Conservation (phyloP, 1,140 invertebrate species). For the Diuraphis noxia region DNA sequence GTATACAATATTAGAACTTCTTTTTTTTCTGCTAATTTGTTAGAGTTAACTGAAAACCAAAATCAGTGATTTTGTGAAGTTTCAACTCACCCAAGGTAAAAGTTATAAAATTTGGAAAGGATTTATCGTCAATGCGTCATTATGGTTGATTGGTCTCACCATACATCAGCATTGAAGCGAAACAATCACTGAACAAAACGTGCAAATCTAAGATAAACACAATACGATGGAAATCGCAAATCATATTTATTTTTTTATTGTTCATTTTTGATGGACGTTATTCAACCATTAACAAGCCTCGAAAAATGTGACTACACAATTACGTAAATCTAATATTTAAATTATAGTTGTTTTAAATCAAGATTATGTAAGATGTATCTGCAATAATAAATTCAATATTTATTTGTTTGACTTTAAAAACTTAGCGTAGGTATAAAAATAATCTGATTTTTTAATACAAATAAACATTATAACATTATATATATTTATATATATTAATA, state of each 20-base stretch:
- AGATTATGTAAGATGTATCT: not conserved
- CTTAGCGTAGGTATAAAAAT: not conserved
- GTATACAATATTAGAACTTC: not conserved
- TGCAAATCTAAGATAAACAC: slow-evolving; percentile 18
- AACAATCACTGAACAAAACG: slow-evolving; percentile 21
- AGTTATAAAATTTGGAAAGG: not conserved
- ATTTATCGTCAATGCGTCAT: not conserved
- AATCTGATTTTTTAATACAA: not conserved
- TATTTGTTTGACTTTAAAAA: not conserved
- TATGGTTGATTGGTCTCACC: not conserved
- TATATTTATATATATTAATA: too few relatives aligned
- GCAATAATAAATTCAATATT: not conserved
- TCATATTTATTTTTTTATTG: slow-evolving; percentile 17
- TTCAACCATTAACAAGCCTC: slow-evolving; percentile 2
- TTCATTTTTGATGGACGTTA: slow-evolving; percentile 23
- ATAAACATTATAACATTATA: not conserved
- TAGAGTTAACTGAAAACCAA: not conserved
- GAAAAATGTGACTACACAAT: not conserved
- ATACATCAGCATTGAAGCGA: not conserved
- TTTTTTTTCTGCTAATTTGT: not conserved
- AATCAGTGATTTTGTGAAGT: not conserved
- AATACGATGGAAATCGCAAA: not conserved
- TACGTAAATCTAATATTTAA: slow-evolving; percentile 13
- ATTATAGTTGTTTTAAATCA: not conserved
- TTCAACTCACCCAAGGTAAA: not conserved